phyloP scores from a whole-genome alignment of 1,140 invertebrate species.

The Aleiodes sp. region DNA sequence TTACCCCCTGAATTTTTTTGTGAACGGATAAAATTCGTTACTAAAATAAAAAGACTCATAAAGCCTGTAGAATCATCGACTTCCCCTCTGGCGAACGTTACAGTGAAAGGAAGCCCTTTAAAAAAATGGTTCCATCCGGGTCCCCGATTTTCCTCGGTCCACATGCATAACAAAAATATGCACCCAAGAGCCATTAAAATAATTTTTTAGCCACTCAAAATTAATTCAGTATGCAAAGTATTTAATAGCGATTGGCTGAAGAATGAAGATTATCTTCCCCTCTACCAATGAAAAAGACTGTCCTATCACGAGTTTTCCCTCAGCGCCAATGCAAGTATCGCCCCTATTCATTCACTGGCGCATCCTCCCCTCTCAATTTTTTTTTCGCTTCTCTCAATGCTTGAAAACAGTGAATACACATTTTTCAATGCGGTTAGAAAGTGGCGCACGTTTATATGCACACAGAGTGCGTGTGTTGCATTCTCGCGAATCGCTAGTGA shows the following conservation, averaged over 20 bases:
- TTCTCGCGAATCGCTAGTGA: slow-evolving; percentile 46
- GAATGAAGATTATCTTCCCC: slow-evolving; percentile 29
- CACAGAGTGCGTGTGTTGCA: slow-evolving; percentile 33
- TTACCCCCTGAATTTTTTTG: too few relatives aligned
- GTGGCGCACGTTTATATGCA: not conserved
- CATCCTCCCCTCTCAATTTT: slow-evolving; percentile 12
- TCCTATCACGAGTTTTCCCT: slow-evolving; percentile 31
- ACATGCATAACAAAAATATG: not conserved
- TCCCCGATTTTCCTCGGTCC: not conserved
- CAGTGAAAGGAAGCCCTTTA: not conserved
- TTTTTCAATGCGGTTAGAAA: not conserved
- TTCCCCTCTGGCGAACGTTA: not conserved
- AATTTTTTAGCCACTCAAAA: too few relatives aligned
- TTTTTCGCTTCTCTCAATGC: not conserved
- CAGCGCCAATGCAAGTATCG: slow-evolving; percentile 33
- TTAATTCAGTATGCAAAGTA: not conserved
- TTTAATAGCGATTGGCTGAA: slow-evolving; percentile 20
- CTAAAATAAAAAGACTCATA: not conserved
- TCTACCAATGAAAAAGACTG: slow-evolving; percentile 28
- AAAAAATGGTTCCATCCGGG: not conserved
- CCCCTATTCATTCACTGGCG: slow-evolving; percentile 23
- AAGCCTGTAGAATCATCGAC: not conserved
- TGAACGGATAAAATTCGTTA: too few relatives aligned
- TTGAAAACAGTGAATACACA: not conserved
- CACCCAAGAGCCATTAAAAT: not conserved